Evolutionary conservation across 2,888 invertebrate genomes (phyloP), one percentile per base, ranked within the genome.

Genomic region (Salpingus planirostris): DNA sequence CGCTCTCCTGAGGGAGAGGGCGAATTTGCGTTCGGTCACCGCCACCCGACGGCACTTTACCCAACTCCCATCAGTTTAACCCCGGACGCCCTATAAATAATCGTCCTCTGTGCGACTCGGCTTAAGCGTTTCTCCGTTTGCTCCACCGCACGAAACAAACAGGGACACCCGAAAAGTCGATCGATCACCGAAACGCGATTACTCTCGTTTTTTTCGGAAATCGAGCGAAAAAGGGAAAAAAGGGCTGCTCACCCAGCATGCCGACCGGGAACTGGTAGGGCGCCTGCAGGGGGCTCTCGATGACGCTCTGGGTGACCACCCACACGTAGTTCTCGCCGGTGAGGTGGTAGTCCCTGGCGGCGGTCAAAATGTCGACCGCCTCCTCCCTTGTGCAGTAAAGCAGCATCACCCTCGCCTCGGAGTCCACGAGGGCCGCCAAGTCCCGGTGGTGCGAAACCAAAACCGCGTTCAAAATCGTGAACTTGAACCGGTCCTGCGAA

Each of bases 261-360:
- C 92, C 92, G 15, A 90, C 81, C 1, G 91, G 91, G 63, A 91
- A 91, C 59, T 87, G 78, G 29, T 74, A 69, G 13, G 78, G 75
- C 5, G 78, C 76, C 53, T 85, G 81, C 55, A 78, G 73, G 54
- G 81, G 74, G 48, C 83, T 84, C 52, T 86, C 86, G 37, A 92
- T 85, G 45, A 91, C 91, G 58, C 88, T 89, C 64, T 95, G 93
- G 28, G 92, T 92, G 11, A 91, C 93, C 36, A 95, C 90, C 95
- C 95, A 95, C 6, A 95, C 88, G 64, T 92, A 93, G 63, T 91
- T 91, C 64, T 91, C 90, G 5, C 86, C 86, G 3, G 85, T 87
- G 40, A 90, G 76, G 47, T 84, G 82, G 49, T 78, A 70, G 49
- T 80, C 78, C 34, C 76, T 71, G 2, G 89, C 89, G 15, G 78